phyloP scores from a whole-genome alignment of 2,797 vertebrate species.

The Hirundo rustica region DNA sequence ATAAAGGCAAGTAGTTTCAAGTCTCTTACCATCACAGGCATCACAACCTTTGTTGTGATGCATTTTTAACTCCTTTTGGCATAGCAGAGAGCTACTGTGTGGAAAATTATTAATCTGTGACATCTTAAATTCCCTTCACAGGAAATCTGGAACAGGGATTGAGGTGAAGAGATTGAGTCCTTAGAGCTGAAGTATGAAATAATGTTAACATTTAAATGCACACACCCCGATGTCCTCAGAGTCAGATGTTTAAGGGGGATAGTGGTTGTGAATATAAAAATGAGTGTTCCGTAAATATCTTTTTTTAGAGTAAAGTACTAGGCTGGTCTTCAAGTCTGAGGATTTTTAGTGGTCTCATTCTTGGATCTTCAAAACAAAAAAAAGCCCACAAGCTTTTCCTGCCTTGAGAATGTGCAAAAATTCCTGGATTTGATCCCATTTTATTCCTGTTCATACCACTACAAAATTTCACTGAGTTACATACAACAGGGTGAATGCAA shows the following conservation, averaged over 20 bases:
- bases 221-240: background rate
- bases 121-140: background rate
- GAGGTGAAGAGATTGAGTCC: background rate
- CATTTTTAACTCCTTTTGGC: background rate
- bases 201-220: background rate
- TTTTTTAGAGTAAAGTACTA: background rate
- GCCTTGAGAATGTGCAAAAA: background rate
- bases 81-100: background rate
- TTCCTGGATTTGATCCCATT: background rate
- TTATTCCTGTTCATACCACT: background rate
- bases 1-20: background rate
- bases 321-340: background rate
- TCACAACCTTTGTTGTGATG: background rate
- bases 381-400: accelerated
- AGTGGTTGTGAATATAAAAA: background rate
- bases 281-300: background rate
- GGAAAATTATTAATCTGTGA: background rate
- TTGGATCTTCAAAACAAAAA: background rate
- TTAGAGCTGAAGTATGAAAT: background rate
- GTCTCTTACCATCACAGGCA: background rate
- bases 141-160: background rate
- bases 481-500: background rate
- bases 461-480: background rate
- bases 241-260: background rate
- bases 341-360: background rate